Evolutionary conservation across 2,113 vertebrate species (phyloP).

Genomic region (Edolisoma coerulescens): DNA sequence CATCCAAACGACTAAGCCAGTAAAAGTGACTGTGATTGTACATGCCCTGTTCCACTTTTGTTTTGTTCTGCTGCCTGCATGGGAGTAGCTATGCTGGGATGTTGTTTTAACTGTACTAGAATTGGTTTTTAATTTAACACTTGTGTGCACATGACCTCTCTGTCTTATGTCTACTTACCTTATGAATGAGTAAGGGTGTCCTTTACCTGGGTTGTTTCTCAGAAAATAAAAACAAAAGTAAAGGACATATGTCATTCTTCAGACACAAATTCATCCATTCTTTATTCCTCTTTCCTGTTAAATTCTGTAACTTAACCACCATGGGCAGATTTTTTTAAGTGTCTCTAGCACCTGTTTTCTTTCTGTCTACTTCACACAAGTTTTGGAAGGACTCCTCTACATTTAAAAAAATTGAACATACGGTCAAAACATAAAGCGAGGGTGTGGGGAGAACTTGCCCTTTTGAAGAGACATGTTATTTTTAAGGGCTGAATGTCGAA

Average conservation of each 20-base stretch:
- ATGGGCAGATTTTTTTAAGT: not conserved
- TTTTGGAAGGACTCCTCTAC: not conserved
- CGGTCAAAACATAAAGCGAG: not conserved
- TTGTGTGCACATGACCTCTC: not conserved
- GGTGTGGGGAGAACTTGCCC: not conserved
- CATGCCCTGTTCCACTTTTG: not conserved
- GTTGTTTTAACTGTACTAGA: not conserved
- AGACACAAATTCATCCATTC: not conserved
- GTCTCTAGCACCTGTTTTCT: not conserved
- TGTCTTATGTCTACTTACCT: not conserved
- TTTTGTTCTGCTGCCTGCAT: not conserved
- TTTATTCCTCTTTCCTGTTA: not conserved
- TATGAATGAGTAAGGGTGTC: not conserved
- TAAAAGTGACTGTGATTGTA: not conserved
- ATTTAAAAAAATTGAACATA: not conserved
- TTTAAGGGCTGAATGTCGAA: not conserved
- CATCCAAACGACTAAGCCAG: not conserved
- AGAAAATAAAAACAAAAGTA: not conserved
- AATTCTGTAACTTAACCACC: not conserved
- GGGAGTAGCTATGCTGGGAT: not conserved
- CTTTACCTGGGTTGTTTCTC: not conserved
- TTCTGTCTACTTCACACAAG: not conserved
- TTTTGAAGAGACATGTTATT: not conserved
- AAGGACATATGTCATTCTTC: not conserved
- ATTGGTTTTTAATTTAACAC: not conserved